Percentiles rank a stretch among this genome's conserved stretches.
These are phyloP conservation scores for Ptilorrhoa leucosticta DNA, from an alignment of 2,113 vertebrate genomes.

Conservation along the genomic window DNA sequence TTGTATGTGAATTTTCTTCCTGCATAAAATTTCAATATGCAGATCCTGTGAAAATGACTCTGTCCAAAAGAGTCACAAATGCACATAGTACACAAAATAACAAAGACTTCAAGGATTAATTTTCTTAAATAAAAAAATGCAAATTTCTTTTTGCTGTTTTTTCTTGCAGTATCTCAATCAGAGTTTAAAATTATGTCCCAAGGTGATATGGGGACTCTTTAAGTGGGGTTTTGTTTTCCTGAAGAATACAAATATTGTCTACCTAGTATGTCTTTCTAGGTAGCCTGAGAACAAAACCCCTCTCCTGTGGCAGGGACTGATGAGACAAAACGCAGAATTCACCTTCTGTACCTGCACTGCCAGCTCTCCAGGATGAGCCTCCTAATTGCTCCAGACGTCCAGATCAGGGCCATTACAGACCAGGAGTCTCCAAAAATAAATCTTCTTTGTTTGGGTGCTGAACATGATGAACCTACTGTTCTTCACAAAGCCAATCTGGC, in stretches of 20 bases:
- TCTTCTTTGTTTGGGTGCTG: not conserved
- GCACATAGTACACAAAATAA: not conserved
- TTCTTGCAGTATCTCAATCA: not conserved
- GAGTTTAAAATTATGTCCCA: not conserved
- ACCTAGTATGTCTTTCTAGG: not conserved
- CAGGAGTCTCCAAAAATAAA: not conserved
- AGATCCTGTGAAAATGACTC: slow-evolving; percentile 11
- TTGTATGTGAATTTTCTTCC: slow-evolving; percentile 23
- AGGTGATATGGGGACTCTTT: not conserved
- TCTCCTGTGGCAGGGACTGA: not conserved
- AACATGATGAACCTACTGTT: not conserved
- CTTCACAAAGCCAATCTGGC: not conserved
- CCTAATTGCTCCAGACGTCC: not conserved
- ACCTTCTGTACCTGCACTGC: not conserved
- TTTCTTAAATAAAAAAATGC: not conserved
- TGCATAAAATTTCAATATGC: slow-evolving; percentile 38
- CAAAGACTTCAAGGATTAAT: not conserved
- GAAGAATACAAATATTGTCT: not conserved
- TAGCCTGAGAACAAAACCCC: not conserved
- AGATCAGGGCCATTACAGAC: not conserved
- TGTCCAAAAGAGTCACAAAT: not conserved
- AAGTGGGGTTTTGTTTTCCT: not conserved
- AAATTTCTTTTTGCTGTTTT: not conserved
- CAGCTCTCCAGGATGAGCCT: fast-evolving
- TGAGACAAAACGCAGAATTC: not conserved